A percentile compares a stretch with the other conserved stretches of the same genome.
Conservation (phyloP, 1,140 invertebrate species). For the Cephus cinctus region DNA sequence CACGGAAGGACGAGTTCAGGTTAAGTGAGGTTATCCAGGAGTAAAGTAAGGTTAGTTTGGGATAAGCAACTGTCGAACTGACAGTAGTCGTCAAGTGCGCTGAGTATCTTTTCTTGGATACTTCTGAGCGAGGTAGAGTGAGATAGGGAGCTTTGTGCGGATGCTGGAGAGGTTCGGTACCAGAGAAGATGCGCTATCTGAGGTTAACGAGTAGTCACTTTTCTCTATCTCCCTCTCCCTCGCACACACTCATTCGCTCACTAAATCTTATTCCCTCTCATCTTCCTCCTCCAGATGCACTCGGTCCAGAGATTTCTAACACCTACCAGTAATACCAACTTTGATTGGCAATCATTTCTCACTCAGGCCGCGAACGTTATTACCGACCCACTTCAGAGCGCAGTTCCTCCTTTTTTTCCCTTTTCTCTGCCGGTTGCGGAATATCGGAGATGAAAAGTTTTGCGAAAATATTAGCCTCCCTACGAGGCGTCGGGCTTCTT, state of each 20-base stretch:
- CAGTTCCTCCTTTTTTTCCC: neutral
- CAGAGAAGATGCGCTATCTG: too few species aligned
- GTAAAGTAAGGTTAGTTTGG: too few species aligned
- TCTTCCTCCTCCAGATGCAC: slow-evolving; percentile 6
- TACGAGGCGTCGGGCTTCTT: too few species aligned
- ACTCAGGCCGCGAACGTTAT: slow-evolving; percentile 31
- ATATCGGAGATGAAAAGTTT: slow-evolving; percentile 20
- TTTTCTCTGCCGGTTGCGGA: neutral
- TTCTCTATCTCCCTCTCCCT: neutral
- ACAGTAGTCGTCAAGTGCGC: too few species aligned
- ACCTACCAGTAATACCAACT: slow-evolving; percentile 31
- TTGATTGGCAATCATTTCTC: slow-evolving; percentile 46
- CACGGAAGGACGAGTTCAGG: too few species aligned
- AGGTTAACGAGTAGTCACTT: neutral
- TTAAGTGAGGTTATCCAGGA: too few species aligned
- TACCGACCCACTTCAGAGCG: slow-evolving; percentile 30
- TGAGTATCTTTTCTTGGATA: too few species aligned
- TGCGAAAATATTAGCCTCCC: slow-evolving; percentile 27
- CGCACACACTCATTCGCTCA: neutral
- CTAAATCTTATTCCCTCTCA: too few species aligned
- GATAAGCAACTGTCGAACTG: too few species aligned
- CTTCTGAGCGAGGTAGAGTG: too few species aligned
- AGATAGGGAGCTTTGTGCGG: too few species aligned
- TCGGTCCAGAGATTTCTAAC: slow-evolving; percentile 11
- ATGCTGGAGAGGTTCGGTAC: too few species aligned